Evolutionary conservation across 2,888 invertebrate genomes (phyloP).

Genomic region (Meteorus colon): DNA sequence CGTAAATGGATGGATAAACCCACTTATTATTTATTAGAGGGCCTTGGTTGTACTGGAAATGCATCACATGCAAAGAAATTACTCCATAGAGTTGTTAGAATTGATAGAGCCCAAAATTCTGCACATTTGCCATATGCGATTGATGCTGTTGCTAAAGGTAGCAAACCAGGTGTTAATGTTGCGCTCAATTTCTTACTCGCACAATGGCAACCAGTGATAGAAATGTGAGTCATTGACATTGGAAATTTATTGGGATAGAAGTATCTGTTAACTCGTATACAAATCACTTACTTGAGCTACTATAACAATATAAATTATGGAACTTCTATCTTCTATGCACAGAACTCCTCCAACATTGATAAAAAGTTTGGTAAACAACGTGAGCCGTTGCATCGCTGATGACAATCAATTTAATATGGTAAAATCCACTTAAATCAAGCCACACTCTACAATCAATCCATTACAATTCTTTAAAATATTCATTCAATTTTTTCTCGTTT

Average conservation of each 20-base stretch:
- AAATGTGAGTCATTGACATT: not conserved
- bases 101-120: slow-evolving; percentile 55
- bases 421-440: not conserved
- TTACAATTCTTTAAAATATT: not conserved
- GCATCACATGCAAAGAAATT: slow-evolving; percentile 67
- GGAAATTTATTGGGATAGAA: too few relatives aligned
- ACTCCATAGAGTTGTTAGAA: slow-evolving; percentile 37
- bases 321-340: too few relatives aligned
- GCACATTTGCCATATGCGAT: slow-evolving; percentile 49
- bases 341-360: not conserved
- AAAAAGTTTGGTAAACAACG: not conserved
- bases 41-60: slow-evolving; percentile 72
- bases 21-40: slow-evolving; percentile 69
- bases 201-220: not conserved
- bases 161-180: slow-evolving; percentile 48
- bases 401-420: not conserved
- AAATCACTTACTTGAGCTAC: too few relatives aligned
- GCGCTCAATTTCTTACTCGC: slow-evolving; percentile 49
- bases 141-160: slow-evolving; percentile 45
- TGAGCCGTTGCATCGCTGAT: not conserved
- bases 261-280: too few relatives aligned
- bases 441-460: too few relatives aligned
- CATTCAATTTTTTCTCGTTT: not conserved
- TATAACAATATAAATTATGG: too few relatives aligned
- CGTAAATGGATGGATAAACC: slow-evolving; percentile 47